phyloP scores from a whole-genome alignment of 2,888 invertebrate species.

The Ormyrus thymus region DNA sequence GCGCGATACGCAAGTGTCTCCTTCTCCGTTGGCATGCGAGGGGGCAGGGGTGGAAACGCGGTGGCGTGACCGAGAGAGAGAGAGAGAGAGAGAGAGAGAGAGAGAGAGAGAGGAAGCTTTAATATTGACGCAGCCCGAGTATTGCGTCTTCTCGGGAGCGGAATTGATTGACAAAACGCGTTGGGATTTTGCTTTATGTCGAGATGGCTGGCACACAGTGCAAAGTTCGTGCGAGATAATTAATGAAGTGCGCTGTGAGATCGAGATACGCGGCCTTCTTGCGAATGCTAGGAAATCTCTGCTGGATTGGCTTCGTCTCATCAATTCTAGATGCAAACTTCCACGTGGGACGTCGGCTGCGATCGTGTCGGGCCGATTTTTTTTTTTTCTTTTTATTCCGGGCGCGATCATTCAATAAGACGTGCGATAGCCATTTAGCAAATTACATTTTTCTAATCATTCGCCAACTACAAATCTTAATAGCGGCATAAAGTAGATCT shows the following conservation, averaged over 20 bases:
- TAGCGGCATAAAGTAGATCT: too few relatives aligned
- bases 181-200: constrained; percentile 24
- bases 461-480: too few relatives aligned
- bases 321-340: constrained; percentile 9
- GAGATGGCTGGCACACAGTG: neutral
- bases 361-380: too few relatives aligned
- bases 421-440: too few relatives aligned
- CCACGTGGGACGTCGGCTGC: neutral
- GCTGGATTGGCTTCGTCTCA: constrained; percentile 11
- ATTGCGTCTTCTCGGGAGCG: neutral
- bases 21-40: neutral
- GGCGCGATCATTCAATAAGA: too few relatives aligned
- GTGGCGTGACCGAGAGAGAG: constrained; percentile 35
- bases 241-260: constrained; percentile 27
- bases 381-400: too few relatives aligned
- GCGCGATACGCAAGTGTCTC: constrained; percentile 18
- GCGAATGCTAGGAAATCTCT: neutral
- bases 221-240: constrained; percentile 33
- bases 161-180: constrained; percentile 50
- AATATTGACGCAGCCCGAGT: constrained; percentile 50
- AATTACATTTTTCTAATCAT: too few relatives aligned
- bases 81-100: neutral
- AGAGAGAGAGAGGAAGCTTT: constrained; percentile 4
- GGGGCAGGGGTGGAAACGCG: neutral
- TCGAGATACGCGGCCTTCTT: neutral